Conservation (phyloP, 1,140 invertebrate genomes). For the Drosophila willistoni region DNA sequence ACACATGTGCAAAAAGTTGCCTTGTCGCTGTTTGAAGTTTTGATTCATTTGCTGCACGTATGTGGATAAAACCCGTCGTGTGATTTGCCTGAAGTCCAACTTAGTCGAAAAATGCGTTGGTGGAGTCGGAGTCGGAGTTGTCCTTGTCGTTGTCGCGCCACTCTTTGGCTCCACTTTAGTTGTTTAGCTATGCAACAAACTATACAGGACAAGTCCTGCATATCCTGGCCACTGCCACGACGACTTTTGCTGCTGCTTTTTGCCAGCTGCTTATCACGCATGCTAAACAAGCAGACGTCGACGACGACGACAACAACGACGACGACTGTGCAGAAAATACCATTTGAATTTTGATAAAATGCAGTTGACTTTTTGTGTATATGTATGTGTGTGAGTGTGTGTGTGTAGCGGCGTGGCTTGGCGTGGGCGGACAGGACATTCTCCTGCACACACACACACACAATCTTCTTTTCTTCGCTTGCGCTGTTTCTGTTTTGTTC, state of each 20-base stretch:
- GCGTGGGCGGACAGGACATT: slow-evolving; percentile 14
- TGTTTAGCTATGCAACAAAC: slow-evolving; percentile 56
- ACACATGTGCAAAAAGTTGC: slow-evolving; percentile 12
- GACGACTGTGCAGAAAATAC: slow-evolving; percentile 53
- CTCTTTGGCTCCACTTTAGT: slow-evolving; percentile 5
- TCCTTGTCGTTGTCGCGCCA: not conserved
- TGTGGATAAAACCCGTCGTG: slow-evolving; percentile 14
- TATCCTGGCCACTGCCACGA: slow-evolving; percentile 43
- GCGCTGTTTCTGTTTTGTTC: slow-evolving; percentile 16
- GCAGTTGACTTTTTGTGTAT: slow-evolving; percentile 65
- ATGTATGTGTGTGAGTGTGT: not conserved
- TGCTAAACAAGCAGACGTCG: slow-evolving; percentile 69
- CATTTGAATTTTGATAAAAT: slow-evolving; percentile 81
- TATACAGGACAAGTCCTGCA: slow-evolving; percentile 46
- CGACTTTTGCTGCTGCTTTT: slow-evolving; percentile 43
- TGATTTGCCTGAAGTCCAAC: slow-evolving; percentile 20
- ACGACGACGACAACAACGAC: slow-evolving; percentile 28
- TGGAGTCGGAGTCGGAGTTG: not conserved
- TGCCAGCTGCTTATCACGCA: slow-evolving; percentile 74
- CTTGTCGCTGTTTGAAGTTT: slow-evolving; percentile 18
- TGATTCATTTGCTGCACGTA: slow-evolving; percentile 22
- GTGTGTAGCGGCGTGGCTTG: not conserved
- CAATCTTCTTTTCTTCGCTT: slow-evolving; percentile 19
- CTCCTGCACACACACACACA: slow-evolving; percentile 7
- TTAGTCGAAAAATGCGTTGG: slow-evolving; percentile 19